phyloP scores from a whole-genome alignment of 1,140 invertebrate species.

The Chrysoperla carnea region DNA sequence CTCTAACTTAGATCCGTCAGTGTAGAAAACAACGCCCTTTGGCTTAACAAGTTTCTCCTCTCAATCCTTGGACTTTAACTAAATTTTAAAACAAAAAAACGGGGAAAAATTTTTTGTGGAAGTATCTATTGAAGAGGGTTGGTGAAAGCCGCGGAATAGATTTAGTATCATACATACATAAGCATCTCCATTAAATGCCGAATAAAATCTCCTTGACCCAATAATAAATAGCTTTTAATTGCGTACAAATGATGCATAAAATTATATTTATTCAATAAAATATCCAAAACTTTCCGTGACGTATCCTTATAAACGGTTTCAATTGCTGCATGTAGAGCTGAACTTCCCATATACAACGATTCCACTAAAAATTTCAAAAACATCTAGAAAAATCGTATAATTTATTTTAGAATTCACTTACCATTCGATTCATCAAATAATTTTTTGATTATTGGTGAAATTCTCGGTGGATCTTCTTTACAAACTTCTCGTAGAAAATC shows the following conservation, averaged over 20 bases:
- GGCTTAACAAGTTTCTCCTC: too few relatives aligned
- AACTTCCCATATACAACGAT: constrained; percentile 46
- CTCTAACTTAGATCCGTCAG: too few relatives aligned
- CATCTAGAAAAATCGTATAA: constrained; percentile 5
- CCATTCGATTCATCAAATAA: constrained; percentile 30
- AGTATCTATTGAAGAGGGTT: too few relatives aligned
- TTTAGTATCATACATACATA: constrained; percentile 55
- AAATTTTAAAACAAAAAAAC: constrained; percentile 7
- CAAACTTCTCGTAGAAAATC: constrained; percentile 88
- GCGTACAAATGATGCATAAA: constrained; percentile 83
- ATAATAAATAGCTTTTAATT: constrained; percentile 72
- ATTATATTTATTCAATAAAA: constrained; percentile 73
- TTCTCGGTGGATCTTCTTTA: constrained; percentile 44
- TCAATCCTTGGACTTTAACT: too few relatives aligned
- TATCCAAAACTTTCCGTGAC: constrained; percentile 68
- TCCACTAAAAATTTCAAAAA: constrained; percentile 29
- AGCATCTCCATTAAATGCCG: constrained; percentile 80
- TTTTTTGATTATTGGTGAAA: constrained; percentile 23
- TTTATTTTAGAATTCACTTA: constrained; percentile 9
- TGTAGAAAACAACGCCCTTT: too few relatives aligned
- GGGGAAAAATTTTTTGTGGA: too few relatives aligned
- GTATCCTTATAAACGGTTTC: constrained; percentile 72
- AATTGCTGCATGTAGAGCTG: constrained; percentile 60
- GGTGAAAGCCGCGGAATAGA: too few relatives aligned
- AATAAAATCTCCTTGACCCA: constrained; percentile 93